Conservation (phyloP, 1,140 invertebrate species). For the Ptiloglossa arizonensis region DNA sequence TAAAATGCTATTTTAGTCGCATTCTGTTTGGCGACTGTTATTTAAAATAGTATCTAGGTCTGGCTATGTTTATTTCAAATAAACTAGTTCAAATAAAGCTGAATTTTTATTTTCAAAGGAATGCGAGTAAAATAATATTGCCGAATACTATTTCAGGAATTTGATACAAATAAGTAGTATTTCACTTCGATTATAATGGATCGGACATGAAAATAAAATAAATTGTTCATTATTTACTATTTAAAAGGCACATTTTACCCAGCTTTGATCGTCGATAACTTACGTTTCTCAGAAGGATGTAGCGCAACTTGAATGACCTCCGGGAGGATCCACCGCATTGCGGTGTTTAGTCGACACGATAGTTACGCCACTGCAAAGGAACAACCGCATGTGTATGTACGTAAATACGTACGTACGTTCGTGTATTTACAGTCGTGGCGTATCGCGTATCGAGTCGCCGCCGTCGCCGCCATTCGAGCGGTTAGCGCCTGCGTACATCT, state of each 20-base stretch:
- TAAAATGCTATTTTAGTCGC: not conserved
- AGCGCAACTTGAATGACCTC: slow-evolving; percentile 25
- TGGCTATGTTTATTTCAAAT: not conserved
- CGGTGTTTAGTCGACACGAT: slow-evolving; percentile 54
- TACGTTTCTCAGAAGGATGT: slow-evolving; percentile 20
- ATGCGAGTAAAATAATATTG: not conserved
- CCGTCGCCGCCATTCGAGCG: slow-evolving; percentile 76
- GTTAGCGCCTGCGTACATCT: slow-evolving; percentile 79
- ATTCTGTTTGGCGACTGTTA: not conserved
- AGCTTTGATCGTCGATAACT: slow-evolving; percentile 9
- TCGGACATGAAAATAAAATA: not conserved
- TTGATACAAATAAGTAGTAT: not conserved
- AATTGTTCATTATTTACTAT: not conserved
- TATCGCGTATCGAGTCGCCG: slow-evolving; percentile 73
- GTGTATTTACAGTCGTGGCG: slow-evolving; percentile 65
- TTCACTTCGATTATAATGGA: not conserved
- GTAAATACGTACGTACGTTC: slow-evolving; percentile 46
- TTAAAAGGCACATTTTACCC: not conserved
- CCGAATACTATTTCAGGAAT: not conserved
- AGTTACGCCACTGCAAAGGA: slow-evolving; percentile 53
- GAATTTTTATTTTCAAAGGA: not conserved
- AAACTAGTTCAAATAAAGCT: not conserved
- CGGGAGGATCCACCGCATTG: slow-evolving; percentile 57
- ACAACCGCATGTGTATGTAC: slow-evolving; percentile 44
- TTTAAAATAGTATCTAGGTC: not conserved